Evolutionary conservation across 2,888 invertebrate genomes (phyloP).

Genomic region (Acleris cristana): DNA sequence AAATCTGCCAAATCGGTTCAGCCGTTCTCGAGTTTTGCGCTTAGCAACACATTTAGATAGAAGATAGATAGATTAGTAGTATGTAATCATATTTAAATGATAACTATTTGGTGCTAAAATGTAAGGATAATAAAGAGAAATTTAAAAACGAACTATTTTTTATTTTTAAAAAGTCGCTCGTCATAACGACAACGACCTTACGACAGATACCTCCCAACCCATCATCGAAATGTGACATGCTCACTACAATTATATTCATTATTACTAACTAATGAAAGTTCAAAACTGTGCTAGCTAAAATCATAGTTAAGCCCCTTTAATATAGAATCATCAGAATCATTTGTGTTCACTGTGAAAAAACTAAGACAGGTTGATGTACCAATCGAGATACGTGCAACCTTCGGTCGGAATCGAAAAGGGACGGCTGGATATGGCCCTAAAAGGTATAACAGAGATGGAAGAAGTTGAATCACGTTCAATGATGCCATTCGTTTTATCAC

Average conservation of each 20-base stretch:
- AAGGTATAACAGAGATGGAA: conserved; percentile 48
- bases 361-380: conserved; percentile 63
- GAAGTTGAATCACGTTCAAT: conserved; percentile 41
- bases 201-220: neutral
- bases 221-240: neutral
- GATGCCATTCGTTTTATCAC: conserved; percentile 52
- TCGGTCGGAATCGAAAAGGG: conserved; percentile 50
- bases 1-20: no score
- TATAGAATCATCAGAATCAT: conserved; percentile 8
- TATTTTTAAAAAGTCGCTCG: no score
- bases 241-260: neutral
- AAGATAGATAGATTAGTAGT: no score
- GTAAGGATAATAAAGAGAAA: no score
- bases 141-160: no score
- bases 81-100: no score
- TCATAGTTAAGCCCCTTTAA: neutral
- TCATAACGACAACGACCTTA: neutral
- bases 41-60: no score
- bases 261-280: neutral
- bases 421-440: conserved; percentile 43
- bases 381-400: conserved; percentile 58
- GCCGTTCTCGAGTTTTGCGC: no score
- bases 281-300: neutral
- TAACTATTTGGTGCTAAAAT: no score
- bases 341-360: conserved; percentile 37